Conservation (phyloP, 2,797 vertebrate genomes). For the Danio kyathit region DNA sequence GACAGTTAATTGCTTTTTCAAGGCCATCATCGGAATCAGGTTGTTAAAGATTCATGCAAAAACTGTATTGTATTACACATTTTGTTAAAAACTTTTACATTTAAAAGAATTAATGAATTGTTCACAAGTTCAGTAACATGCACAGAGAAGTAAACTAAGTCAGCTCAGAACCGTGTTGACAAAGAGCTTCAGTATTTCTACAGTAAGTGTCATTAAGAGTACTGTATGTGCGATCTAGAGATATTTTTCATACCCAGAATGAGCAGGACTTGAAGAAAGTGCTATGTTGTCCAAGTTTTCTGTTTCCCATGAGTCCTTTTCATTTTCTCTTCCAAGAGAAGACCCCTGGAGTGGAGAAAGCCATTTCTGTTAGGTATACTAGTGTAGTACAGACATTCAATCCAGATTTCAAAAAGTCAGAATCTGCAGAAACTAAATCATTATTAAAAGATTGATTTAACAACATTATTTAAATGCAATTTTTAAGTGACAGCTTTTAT, state of each 20-base stretch:
- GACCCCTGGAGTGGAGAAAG: constrained; percentile 77
- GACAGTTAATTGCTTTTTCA: not conserved
- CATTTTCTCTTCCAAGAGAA: constrained; percentile 84
- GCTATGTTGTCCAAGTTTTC: constrained; percentile 97
- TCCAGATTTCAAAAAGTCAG: not conserved
- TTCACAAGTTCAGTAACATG: not conserved
- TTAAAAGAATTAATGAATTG: not conserved
- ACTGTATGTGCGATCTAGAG: not conserved
- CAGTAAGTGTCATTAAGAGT: not conserved
- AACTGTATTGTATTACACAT: not conserved
- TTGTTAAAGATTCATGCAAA: not conserved
- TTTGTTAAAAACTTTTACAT: not conserved
- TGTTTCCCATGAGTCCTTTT: constrained; percentile 90
- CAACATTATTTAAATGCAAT: not conserved
- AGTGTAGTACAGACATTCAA: not conserved
- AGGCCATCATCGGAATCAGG: not conserved
- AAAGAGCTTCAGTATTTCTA: constrained; percentile 1
- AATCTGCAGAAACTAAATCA: not conserved
- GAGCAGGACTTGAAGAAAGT: constrained; percentile 93
- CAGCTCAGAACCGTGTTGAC: not conserved
- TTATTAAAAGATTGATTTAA: not conserved
- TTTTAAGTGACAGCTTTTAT: not conserved
- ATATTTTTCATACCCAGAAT: constrained; percentile 89
- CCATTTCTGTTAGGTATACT: not conserved
- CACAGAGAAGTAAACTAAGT: not conserved